Conservation (phyloP, 1,140 invertebrate genomes). For the Drosophila nikananu region DNA sequence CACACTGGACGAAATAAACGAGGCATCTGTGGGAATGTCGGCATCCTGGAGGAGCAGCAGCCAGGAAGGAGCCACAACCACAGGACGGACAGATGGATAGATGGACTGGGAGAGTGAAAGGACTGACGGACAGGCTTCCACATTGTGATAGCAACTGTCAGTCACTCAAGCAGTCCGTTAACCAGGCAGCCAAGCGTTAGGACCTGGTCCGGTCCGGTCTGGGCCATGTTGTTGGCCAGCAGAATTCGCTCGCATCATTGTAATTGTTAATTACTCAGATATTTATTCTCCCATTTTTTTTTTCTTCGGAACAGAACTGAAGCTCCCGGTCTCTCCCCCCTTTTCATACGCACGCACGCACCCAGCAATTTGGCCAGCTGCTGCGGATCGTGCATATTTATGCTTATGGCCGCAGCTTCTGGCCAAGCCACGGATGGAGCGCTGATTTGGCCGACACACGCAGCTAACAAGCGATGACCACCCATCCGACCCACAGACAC, state of each 20-base stretch:
- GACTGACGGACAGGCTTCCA: constrained; percentile 32
- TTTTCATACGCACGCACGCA: constrained; percentile 55
- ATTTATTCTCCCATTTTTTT: constrained; percentile 41
- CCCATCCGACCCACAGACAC: constrained; percentile 34
- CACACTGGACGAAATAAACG: constrained; percentile 14
- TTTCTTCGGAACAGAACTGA: background rate
- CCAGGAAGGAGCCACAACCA: constrained; percentile 30
- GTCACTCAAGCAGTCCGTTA: constrained; percentile 74
- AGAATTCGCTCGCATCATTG: constrained; percentile 68
- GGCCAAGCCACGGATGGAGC: constrained; percentile 53
- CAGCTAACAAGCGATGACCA: constrained; percentile 62
- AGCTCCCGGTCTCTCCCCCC: background rate
- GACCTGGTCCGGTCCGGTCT: constrained; percentile 19
- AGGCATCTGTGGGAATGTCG: constrained; percentile 28
- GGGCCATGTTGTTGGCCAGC: constrained; percentile 21
- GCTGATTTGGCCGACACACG: constrained; percentile 72
- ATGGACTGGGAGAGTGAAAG: background rate
- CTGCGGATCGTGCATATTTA: constrained; percentile 71
- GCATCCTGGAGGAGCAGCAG: constrained; percentile 21
- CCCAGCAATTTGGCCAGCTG: constrained; percentile 56
- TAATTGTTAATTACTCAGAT: constrained; percentile 80
- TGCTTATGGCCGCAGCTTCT: constrained; percentile 63
- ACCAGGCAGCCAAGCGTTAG: constrained; percentile 62
- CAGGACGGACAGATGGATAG: constrained; percentile 14
- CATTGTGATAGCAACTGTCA: constrained; percentile 70